Evolutionary conservation across 2,113 vertebrate species (phyloP).

Genomic region (Marmota flaviventris): DNA sequence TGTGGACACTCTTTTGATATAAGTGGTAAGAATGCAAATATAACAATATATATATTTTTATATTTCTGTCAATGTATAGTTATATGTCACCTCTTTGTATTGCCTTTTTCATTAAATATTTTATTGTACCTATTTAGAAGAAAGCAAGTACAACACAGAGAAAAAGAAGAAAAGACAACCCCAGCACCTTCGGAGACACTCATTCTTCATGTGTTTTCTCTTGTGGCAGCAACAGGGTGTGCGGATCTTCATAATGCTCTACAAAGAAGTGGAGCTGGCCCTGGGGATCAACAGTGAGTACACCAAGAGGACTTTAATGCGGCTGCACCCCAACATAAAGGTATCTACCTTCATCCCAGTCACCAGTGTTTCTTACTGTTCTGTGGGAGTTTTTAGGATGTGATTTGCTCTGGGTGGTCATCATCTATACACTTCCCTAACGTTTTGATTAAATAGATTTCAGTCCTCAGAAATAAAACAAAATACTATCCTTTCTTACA

Average conservation of each 20-base stretch:
- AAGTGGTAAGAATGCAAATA: not conserved
- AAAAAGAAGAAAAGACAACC: not conserved
- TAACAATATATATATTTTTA: no score
- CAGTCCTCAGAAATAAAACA: not conserved
- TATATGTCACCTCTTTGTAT: not conserved
- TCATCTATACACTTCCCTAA: not conserved
- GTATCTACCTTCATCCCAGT: conserved; percentile 77
- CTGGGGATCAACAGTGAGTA: conserved; percentile 98
- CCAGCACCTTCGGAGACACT: not conserved
- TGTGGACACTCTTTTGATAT: not conserved
- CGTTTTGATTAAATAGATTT: not conserved
- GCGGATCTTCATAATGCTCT: conserved; percentile 95
- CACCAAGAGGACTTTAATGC: conserved; percentile 94
- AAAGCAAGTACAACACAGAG: not conserved
- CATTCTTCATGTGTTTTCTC: conserved; percentile 40
- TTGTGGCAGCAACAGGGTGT: conserved; percentile 95
- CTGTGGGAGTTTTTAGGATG: not conserved
- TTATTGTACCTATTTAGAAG: not conserved
- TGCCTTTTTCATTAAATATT: not conserved
- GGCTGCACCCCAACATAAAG: conserved; percentile 96
- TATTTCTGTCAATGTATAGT: not conserved
- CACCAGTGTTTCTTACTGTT: not conserved
- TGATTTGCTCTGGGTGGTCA: not conserved
- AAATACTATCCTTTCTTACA: not conserved
- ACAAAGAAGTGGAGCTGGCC: conserved; percentile 98